Evolutionary conservation across 2,888 invertebrate genomes (phyloP).

Genomic region (Phasia obesa): DNA sequence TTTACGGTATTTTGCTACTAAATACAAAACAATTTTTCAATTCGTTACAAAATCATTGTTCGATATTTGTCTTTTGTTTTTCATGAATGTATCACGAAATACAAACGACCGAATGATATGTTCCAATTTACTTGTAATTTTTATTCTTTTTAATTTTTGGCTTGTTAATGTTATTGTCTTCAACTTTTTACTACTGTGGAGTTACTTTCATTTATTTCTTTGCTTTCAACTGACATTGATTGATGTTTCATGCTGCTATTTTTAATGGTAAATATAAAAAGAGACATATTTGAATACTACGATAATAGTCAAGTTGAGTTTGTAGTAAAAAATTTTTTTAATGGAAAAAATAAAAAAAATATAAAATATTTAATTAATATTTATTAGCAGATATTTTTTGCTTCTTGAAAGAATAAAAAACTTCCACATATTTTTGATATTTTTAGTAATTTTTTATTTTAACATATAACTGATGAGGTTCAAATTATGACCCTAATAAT

Average conservation of each 20-base stretch:
- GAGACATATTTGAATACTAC: slow-evolving; percentile 2
- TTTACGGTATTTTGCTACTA: too few relatives aligned
- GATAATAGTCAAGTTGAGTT: too few relatives aligned
- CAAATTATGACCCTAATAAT: neutral
- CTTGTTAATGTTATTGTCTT: slow-evolving; percentile 4
- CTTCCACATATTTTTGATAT: neutral
- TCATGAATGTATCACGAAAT: too few relatives aligned
- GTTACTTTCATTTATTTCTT: slow-evolving; percentile 1
- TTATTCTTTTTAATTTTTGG: neutral
- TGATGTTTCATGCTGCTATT: slow-evolving; percentile 51
- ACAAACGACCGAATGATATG: too few relatives aligned
- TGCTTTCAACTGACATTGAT: slow-evolving; percentile 49
- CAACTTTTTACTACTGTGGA: neutral
- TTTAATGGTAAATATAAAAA: slow-evolving; percentile 6
- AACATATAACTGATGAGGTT: slow-evolving; percentile 10
- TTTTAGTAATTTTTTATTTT: neutral
- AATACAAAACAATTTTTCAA: too few relatives aligned
- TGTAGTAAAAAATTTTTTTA: too few relatives aligned
- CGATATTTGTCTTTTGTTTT: too few relatives aligned
- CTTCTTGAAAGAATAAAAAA: too few relatives aligned
- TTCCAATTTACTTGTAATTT: neutral
- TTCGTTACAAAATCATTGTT: too few relatives aligned
- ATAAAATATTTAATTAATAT: too few relatives aligned
- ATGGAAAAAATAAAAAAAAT: too few relatives aligned
- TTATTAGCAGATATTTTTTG: too few relatives aligned